phyloP scores from a whole-genome alignment of 2,888 invertebrate genomes.

The Catocala nupta region DNA sequence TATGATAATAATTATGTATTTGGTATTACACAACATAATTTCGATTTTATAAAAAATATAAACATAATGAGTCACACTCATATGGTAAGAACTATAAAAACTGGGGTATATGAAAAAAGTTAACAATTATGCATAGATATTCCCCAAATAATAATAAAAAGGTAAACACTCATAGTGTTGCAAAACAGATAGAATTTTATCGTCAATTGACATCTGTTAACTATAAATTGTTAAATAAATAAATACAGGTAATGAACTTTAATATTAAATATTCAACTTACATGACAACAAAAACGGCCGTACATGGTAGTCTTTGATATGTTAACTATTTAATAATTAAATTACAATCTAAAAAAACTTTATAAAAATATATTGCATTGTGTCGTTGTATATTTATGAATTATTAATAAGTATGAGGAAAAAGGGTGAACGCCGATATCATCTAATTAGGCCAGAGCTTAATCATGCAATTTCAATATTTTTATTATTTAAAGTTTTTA shows the following conservation, averaged over 20 bases:
- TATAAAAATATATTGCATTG: slow-evolving; percentile 82
- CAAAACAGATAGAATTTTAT: slow-evolving; percentile 70
- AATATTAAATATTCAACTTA: slow-evolving; percentile 68
- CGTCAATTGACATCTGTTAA: slow-evolving; percentile 69
- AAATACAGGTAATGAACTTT: slow-evolving; percentile 60
- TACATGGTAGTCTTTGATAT: slow-evolving; percentile 74
- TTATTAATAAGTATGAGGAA: slow-evolving; percentile 67
- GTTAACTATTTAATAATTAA: slow-evolving; percentile 62
- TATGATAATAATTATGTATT: slow-evolving; percentile 72
- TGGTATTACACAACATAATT: slow-evolving; percentile 83
- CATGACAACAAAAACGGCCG: slow-evolving; percentile 62
- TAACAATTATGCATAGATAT: slow-evolving; percentile 70
- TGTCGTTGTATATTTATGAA: slow-evolving; percentile 78
- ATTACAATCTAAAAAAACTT: slow-evolving; percentile 70
- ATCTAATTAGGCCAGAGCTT: slow-evolving; percentile 38
- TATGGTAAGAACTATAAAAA: slow-evolving; percentile 67
- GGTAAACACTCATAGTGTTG: slow-evolving; percentile 81
- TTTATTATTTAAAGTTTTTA: slow-evolving; percentile 35
- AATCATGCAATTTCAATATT: slow-evolving; percentile 31
- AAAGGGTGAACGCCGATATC: slow-evolving; percentile 51
- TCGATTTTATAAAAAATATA: slow-evolving; percentile 69
- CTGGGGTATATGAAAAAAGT: slow-evolving; percentile 59
- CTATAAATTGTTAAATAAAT: slow-evolving; percentile 66
- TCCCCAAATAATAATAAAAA: slow-evolving; percentile 60
- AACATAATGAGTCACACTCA: slow-evolving; percentile 80